These are phyloP conservation scores for Aulostomus chinensis DNA, from an alignment of 2,797 vertebrate genomes.

Conservation along the genomic window DNA sequence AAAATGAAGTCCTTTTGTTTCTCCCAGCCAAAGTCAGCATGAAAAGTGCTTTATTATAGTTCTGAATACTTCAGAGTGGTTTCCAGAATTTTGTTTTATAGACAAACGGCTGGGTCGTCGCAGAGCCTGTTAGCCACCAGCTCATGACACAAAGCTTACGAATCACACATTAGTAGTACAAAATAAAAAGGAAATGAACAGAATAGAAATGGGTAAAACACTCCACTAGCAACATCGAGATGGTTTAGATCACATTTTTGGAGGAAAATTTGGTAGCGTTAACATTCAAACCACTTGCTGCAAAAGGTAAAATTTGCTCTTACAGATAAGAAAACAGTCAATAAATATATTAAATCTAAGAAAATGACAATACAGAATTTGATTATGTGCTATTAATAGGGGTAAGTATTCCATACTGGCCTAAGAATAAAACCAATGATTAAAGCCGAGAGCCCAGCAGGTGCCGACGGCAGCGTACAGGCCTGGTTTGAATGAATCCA, in stretches of 20 bases:
- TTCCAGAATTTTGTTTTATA: not conserved
- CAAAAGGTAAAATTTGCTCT: constrained; percentile 20
- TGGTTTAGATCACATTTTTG: constrained; percentile 35
- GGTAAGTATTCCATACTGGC: constrained; percentile 15
- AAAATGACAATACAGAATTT: not conserved
- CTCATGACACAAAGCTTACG: constrained; percentile 38
- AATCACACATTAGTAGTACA: constrained; percentile 41
- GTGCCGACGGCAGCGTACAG: constrained; percentile 25
- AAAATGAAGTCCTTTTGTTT: constrained; percentile 19
- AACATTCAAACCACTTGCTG: constrained; percentile 58
- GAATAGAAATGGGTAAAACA: constrained; percentile 27
- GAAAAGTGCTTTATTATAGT: constrained; percentile 67
- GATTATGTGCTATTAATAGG: constrained; percentile 7
- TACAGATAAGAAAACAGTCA: constrained; percentile 12
- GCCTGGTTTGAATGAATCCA: constrained; percentile 18
- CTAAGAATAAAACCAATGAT: constrained; percentile 9
- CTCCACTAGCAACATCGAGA: constrained; percentile 27
- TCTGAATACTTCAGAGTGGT: constrained; percentile 44
- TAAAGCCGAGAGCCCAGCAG: constrained; percentile 9
- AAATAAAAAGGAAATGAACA: constrained; percentile 27
- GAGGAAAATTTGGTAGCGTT: constrained; percentile 57
- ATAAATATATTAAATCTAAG: constrained; percentile 40
- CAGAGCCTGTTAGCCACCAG: constrained; percentile 32
- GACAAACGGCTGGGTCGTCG: constrained; percentile 17
- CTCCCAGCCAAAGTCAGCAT: constrained; percentile 40